phyloP scores from a whole-genome alignment of 2,888 invertebrate species.

The Tupiocoris notatus region DNA sequence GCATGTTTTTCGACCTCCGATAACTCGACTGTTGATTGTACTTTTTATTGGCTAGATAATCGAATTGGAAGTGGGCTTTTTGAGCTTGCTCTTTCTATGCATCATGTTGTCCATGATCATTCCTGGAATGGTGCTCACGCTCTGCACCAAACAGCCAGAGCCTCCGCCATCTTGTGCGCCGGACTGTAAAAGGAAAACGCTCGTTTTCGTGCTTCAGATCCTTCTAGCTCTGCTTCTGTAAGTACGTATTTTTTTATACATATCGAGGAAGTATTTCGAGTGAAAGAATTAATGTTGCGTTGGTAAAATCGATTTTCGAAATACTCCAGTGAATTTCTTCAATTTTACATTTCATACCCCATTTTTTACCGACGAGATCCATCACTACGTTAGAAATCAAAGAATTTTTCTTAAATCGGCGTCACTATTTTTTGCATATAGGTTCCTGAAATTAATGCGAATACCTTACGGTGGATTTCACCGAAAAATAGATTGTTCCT shows the following conservation, averaged over 20 bases:
- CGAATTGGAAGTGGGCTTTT: conserved; percentile 68
- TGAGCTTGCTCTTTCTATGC: conserved; percentile 63
- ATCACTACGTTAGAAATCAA: too few species aligned
- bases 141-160: conserved; percentile 48
- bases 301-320: too few species aligned
- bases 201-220: conserved; percentile 55
- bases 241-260: conserved; percentile 54
- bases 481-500: too few species aligned
- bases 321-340: too few species aligned
- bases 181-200: conserved; percentile 49
- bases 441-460: too few species aligned
- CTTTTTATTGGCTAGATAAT: conserved; percentile 60
- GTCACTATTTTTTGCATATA: too few species aligned
- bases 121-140: conserved; percentile 62
- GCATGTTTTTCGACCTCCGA: neutral
- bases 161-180: conserved; percentile 53
- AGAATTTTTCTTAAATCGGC: too few species aligned
- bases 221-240: conserved; percentile 56
- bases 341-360: too few species aligned
- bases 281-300: too few species aligned
- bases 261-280: too few species aligned
- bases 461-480: too few species aligned
- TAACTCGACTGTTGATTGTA: neutral
- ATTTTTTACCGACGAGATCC: too few species aligned
- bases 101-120: conserved; percentile 65